phyloP scores from a whole-genome alignment of 2,797 vertebrate genomes.

The Odontamblyopus rebecca region DNA sequence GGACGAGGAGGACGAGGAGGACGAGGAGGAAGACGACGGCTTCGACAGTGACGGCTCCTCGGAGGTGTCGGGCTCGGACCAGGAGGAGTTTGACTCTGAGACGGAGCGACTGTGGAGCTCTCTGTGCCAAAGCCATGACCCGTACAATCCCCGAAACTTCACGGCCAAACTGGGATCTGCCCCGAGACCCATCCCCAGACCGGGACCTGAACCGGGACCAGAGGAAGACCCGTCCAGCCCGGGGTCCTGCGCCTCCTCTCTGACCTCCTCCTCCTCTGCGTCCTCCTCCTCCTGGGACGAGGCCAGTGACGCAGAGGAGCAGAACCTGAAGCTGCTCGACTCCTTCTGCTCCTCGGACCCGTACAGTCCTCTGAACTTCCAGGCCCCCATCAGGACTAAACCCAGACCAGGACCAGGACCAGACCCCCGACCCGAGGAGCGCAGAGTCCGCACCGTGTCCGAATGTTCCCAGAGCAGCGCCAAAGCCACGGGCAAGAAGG shows the following conservation, averaged over 20 bases:
- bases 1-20: conserved; percentile 72
- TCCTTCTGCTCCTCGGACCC: conserved; percentile 87
- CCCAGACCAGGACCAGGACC: background rate
- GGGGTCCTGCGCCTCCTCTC: conserved; percentile 15
- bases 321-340: conserved; percentile 82
- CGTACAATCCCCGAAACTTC: conserved; percentile 89
- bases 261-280: background rate
- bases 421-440: background rate
- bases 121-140: conserved; percentile 80
- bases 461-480: background rate
- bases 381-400: conserved; percentile 74
- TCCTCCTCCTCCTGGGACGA: conserved; percentile 63
- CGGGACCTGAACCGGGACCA: background rate
- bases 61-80: conserved; percentile 43
- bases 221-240: conserved; percentile 14
- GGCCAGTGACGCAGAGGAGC: conserved; percentile 81
- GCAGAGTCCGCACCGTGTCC: background rate
- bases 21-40: conserved; percentile 71
- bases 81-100: conserved; percentile 66
- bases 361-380: conserved; percentile 89
- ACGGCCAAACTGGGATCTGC: conserved; percentile 80
- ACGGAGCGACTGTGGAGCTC: conserved; percentile 82
- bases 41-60: conserved; percentile 86
- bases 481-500: background rate
- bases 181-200: conserved; percentile 50